A percentile compares a stretch with the other conserved stretches of the same genome.
These are phyloP conservation scores for Reinhardtius hippoglossoides DNA, from an alignment of 2,113 vertebrate genomes.

Conservation along the genomic window DNA sequence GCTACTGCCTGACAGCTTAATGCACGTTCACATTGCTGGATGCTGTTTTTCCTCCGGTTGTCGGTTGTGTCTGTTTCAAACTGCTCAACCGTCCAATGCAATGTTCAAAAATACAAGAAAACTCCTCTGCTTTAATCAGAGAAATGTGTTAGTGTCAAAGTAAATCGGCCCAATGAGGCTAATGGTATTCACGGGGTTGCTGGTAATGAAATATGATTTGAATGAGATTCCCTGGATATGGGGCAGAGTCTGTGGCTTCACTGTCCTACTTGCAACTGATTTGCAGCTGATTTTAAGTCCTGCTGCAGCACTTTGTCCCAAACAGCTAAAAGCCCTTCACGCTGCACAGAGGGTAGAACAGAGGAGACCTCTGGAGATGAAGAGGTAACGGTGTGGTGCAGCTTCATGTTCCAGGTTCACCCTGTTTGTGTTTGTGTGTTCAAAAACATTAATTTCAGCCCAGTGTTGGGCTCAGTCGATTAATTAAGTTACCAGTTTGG, in stretches of 20 bases:
- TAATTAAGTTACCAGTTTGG: too few relatives aligned
- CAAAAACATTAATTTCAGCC: too few relatives aligned
- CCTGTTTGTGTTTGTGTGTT: too few relatives aligned
- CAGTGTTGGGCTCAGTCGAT: too few relatives aligned
- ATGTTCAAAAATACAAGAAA: too few relatives aligned
- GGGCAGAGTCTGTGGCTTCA: slow-evolving; percentile 12
- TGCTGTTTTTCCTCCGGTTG: too few relatives aligned
- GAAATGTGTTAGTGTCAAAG: background rate
- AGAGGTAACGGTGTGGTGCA: background rate
- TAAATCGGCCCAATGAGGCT: slow-evolving; percentile 8
- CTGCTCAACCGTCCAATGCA: too few relatives aligned
- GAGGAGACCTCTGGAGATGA: background rate
- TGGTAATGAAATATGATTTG: slow-evolving; percentile 31
- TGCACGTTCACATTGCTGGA: too few relatives aligned
- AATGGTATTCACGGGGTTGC: slow-evolving; percentile 23
- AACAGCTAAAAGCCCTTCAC: background rate
- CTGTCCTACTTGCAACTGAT: slow-evolving; percentile 52
- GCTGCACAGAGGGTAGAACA: background rate
- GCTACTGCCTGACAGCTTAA: too few relatives aligned
- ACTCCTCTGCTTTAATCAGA: too few relatives aligned
- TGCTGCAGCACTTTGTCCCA: background rate
- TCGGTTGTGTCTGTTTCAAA: too few relatives aligned
- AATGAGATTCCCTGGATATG: slow-evolving; percentile 19
- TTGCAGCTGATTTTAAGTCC: slow-evolving; percentile 39
- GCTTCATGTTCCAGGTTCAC: too few relatives aligned